Conservation (phyloP, 2,888 invertebrate species). For the Ornithoptera alexandrae region DNA sequence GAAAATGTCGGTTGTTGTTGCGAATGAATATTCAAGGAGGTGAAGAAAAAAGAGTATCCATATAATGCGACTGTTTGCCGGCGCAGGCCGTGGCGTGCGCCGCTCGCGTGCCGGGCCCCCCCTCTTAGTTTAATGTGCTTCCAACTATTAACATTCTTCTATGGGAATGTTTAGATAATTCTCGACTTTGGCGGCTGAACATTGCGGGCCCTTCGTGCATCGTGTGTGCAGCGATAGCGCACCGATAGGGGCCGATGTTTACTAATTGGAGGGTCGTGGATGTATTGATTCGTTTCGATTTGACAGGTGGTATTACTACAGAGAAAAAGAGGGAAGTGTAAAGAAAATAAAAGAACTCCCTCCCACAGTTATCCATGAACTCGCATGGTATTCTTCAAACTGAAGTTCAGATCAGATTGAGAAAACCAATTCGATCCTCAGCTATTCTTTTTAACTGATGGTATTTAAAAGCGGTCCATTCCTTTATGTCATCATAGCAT, state of each 20-base stretch:
- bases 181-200: conserved; percentile 39
- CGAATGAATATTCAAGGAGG: conserved; percentile 10
- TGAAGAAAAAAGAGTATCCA: conserved; percentile 8
- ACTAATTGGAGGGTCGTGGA: conserved; percentile 34
- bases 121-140: conserved; percentile 59
- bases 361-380: too few relatives aligned
- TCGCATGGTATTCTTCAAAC: too few relatives aligned
- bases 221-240: conserved; percentile 33
- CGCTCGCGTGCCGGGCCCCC: conserved; percentile 58
- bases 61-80: conserved; percentile 5
- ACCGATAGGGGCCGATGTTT: conserved; percentile 32
- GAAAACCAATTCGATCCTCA: too few relatives aligned
- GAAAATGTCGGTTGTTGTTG: conserved; percentile 2
- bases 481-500: too few relatives aligned
- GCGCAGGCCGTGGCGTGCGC: conserved; percentile 51
- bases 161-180: conserved; percentile 74
- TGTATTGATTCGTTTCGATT: conserved; percentile 30
- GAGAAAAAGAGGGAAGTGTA: too few relatives aligned
- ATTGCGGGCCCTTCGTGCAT: conserved; percentile 36
- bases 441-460: too few relatives aligned
- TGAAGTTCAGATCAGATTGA: too few relatives aligned
- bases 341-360: too few relatives aligned
- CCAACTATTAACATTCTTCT: conserved; percentile 76
- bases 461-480: too few relatives aligned
- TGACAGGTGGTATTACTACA: too few relatives aligned